These are phyloP conservation scores for Polydrusus tereticollis DNA, from an alignment of 2,888 invertebrate species.

Conservation along the genomic window DNA sequence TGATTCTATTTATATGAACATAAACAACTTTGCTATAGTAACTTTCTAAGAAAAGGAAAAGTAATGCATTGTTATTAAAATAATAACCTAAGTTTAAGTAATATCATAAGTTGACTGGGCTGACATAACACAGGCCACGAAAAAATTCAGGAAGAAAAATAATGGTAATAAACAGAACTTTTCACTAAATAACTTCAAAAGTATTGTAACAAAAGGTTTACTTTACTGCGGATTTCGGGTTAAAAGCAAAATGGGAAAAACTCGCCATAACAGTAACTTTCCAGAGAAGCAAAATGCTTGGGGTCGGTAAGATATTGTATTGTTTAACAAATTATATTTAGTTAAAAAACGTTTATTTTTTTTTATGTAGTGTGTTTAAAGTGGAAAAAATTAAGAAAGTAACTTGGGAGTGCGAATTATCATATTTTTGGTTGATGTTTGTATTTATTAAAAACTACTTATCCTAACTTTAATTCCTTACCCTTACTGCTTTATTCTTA, in stretches of 20 bases:
- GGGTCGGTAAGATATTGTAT: background rate
- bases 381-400: too few species aligned
- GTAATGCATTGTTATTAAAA: background rate
- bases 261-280: background rate
- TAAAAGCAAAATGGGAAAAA: constrained; percentile 7
- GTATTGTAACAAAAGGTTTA: constrained; percentile 13
- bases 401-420: too few species aligned
- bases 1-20: background rate
- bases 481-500: too few species aligned
- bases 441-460: too few species aligned
- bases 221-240: constrained; percentile 5
- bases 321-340: background rate
- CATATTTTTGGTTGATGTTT: too few species aligned
- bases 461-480: too few species aligned
- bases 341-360: background rate
- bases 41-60: background rate
- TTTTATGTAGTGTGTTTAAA: too few species aligned
- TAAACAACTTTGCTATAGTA: background rate
- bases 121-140: background rate
- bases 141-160: constrained; percentile 9
- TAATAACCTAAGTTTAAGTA: background rate
- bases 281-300: background rate
- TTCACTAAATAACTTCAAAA: constrained; percentile 13
- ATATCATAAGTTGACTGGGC: background rate
- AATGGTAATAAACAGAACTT: constrained; percentile 16